Evolutionary conservation across 2,797 vertebrate species (phyloP).

Genomic region (Nothura maculosa): DNA sequence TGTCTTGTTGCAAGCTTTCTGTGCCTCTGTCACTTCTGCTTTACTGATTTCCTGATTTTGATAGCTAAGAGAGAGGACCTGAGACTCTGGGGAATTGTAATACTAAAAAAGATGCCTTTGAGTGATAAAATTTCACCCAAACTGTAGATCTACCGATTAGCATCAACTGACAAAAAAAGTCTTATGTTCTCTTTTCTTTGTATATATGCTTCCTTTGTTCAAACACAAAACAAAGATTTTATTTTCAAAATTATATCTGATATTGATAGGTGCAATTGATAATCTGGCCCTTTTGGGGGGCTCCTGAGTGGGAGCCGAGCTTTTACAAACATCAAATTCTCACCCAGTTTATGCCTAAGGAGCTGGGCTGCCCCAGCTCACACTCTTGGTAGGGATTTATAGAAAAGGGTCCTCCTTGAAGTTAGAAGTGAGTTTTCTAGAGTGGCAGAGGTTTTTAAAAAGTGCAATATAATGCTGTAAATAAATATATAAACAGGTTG

Average conservation of each 20-base stretch:
- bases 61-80: neutral
- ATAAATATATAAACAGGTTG: neutral
- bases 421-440: neutral
- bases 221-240: neutral
- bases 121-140: too few species aligned
- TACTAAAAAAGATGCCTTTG: too few species aligned
- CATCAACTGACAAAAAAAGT: too few species aligned
- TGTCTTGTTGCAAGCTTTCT: neutral
- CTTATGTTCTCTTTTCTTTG: neutral
- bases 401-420: neutral
- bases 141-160: too few species aligned
- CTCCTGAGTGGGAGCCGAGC: neutral
- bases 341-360: neutral
- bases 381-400: rapidly evolving
- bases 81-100: neutral
- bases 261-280: neutral
- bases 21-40: neutral
- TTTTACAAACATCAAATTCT: neutral
- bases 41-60: neutral
- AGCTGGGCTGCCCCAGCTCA: neutral
- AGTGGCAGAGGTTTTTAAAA: neutral
- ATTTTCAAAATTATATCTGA: neutral
- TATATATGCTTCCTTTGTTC: neutral
- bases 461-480: neutral
- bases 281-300: neutral